phyloP scores from a whole-genome alignment of 2,797 vertebrate genomes.

The Hephaestus fuliginosus region DNA sequence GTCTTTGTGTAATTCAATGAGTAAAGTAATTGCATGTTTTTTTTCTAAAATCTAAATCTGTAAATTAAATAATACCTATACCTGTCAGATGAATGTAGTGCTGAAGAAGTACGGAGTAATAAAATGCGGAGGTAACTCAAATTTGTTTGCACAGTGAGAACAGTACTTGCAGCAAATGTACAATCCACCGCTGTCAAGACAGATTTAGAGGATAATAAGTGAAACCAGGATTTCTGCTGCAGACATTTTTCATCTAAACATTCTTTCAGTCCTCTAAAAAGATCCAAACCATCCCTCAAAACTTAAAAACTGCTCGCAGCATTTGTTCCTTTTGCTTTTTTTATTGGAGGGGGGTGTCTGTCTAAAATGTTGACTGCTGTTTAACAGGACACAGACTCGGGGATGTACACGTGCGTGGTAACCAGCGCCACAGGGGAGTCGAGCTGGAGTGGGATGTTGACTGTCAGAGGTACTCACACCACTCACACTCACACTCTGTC shows the following conservation, averaged over 20 bases:
- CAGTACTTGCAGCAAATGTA: neutral
- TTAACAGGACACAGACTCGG: slow-evolving; percentile 90
- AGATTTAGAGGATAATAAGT: neutral
- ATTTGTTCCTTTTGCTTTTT: slow-evolving; percentile 3
- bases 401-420: slow-evolving; percentile 92
- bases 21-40: neutral
- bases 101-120: neutral
- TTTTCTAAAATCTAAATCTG: neutral
- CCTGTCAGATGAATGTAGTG: neutral
- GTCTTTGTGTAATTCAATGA: neutral
- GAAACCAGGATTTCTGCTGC: neutral
- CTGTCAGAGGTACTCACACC: slow-evolving; percentile 87
- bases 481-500: slow-evolving; percentile 37
- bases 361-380: slow-evolving; percentile 51
- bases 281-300: slow-evolving; percentile 4
- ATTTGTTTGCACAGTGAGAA: neutral
- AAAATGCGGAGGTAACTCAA: neutral
- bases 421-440: slow-evolving; percentile 89
- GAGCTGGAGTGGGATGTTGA: slow-evolving; percentile 90
- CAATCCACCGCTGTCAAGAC: neutral
- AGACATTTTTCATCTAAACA: neutral
- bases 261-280: neutral
- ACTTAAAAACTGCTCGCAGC: neutral
- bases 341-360: neutral
- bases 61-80: neutral